Evolutionary conservation across 2,797 vertebrate genomes (phyloP).

Genomic region (Parauchenoglanis punctatus): DNA sequence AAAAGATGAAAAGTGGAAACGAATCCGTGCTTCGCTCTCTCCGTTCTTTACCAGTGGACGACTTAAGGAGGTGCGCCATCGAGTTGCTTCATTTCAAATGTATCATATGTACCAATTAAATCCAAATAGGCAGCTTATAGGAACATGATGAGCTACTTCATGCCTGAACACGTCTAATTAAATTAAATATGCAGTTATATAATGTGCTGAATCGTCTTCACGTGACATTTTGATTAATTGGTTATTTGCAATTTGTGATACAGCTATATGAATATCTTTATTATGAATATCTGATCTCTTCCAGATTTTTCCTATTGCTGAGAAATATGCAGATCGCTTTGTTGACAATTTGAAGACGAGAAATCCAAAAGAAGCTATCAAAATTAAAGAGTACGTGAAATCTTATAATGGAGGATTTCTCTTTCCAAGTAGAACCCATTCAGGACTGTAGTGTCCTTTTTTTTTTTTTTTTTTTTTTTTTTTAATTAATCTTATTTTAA

Average conservation of each 20-base stretch:
- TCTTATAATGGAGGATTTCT: not conserved
- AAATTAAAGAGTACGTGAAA: conserved; percentile 79
- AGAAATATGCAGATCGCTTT: conserved; percentile 76
- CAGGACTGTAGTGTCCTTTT: too few species aligned
- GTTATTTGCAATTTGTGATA: not conserved
- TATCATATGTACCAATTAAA: not conserved
- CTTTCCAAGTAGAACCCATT: not conserved
- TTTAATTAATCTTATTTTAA: too few species aligned
- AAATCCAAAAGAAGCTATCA: conserved; percentile 63
- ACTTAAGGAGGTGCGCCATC: conserved; percentile 75
- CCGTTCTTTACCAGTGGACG: conserved; percentile 81
- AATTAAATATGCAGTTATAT: not conserved
- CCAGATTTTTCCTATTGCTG: conserved; percentile 81
- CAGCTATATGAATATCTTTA: not conserved
- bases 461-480: too few species aligned
- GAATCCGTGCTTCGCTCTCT: conserved; percentile 75
- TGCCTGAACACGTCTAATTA: not conserved
- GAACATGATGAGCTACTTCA: not conserved
- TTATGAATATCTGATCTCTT: conserved; percentile 45
- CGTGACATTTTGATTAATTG: not conserved
- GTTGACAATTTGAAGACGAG: conserved; percentile 70
- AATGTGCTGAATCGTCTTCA: not conserved
- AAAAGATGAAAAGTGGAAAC: conserved; percentile 79
- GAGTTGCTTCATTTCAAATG: not conserved
- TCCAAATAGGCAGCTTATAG: not conserved